These are phyloP conservation scores for Cecropterus lyciades DNA, from an alignment of 1,140 invertebrate genomes.

Conservation along the genomic window DNA sequence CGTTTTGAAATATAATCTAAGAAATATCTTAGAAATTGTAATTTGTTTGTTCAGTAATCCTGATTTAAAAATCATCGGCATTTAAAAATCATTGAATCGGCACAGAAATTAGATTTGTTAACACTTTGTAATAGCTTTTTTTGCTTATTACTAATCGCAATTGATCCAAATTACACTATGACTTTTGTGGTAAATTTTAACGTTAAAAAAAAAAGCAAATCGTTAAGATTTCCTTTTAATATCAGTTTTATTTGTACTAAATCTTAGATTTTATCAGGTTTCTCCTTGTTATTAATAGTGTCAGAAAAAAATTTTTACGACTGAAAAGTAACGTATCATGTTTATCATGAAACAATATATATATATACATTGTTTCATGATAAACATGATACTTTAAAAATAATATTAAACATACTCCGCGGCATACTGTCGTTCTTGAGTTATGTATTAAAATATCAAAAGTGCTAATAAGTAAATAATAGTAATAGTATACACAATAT, in stretches of 20 bases:
- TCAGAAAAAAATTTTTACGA: too few species aligned
- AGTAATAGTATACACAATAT: too few species aligned
- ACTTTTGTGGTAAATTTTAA: background rate
- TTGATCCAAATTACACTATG: background rate
- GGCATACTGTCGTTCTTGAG: too few species aligned
- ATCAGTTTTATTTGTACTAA: background rate
- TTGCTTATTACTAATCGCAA: background rate
- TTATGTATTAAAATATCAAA: too few species aligned
- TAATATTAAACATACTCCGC: too few species aligned
- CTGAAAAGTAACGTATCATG: too few species aligned
- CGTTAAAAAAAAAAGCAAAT: conserved; percentile 2
- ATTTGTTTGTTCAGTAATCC: background rate
- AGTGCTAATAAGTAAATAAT: too few species aligned
- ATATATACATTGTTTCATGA: too few species aligned
- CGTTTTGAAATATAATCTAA: background rate
- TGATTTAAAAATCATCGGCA: conserved; percentile 10
- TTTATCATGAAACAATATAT: too few species aligned
- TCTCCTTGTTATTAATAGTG: too few species aligned
- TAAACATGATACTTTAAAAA: too few species aligned
- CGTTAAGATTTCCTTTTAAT: background rate
- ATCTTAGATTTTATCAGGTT: background rate
- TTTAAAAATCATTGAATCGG: conserved; percentile 11
- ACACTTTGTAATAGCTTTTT: conserved; percentile 10
- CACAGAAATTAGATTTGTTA: background rate
- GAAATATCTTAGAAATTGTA: background rate